phyloP scores from a whole-genome alignment of 2,797 vertebrate species.

The Silurus aristotelis region DNA sequence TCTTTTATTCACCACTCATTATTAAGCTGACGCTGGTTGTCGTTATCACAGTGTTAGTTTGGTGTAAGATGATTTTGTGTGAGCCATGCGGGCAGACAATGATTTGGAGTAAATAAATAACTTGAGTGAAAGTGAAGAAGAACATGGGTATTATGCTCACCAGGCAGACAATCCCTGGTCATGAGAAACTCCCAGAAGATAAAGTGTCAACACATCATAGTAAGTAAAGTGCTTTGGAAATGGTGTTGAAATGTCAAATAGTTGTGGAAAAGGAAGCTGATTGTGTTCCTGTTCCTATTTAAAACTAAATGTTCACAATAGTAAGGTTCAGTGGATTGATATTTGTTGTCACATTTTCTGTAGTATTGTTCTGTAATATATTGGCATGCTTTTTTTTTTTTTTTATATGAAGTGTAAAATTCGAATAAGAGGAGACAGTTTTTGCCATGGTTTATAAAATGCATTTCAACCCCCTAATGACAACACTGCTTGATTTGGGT shows the following conservation, averaged over 20 bases:
- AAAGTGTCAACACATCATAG: neutral
- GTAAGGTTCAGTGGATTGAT: neutral
- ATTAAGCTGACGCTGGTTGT: slow-evolving; percentile 16
- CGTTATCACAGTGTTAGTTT: slow-evolving; percentile 13
- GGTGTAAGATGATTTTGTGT: neutral
- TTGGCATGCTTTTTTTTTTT: neutral
- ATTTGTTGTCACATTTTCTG: neutral
- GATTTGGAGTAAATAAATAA: neutral
- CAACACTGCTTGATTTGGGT: neutral
- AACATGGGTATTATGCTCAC: neutral
- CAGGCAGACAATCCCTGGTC: neutral
- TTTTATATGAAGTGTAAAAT: neutral
- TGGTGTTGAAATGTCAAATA: neutral
- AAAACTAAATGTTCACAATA: no score
- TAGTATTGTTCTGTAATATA: neutral
- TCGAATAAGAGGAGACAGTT: neutral
- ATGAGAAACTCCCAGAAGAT: neutral
- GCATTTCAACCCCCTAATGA: neutral
- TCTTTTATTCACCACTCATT: slow-evolving; percentile 25
- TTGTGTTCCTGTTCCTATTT: neutral
- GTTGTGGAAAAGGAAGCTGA: neutral
- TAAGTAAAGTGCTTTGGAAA: neutral
- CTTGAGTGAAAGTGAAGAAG: neutral
- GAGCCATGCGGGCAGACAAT: neutral
- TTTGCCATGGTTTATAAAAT: neutral